Base-by-base conservation (phyloP, 2,113 vertebrate species). In the Menura novaehollandiae region DNA sequence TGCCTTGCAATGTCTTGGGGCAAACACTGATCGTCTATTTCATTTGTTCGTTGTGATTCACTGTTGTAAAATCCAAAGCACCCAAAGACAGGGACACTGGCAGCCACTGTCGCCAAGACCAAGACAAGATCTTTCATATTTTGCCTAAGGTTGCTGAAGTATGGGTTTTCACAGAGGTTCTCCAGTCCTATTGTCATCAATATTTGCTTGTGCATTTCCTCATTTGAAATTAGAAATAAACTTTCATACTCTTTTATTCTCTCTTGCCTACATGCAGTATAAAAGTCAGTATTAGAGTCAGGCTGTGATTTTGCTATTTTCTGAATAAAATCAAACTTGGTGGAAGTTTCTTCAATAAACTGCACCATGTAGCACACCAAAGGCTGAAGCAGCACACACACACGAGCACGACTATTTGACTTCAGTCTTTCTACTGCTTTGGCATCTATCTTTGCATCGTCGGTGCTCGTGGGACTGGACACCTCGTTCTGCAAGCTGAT, bases 81-180 rank as follows among this genome's bases (percentile, higher is more conserved):
- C 10, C 98, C 97, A 23, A 93, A 98, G 66, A 22, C 97, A 3
- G 99, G 99, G 83, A 99, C 96, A 1, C 99, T 99, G 55, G 99
- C 98, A 68, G 98, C 98, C 94, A 99, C 98, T 1, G 98, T 97
- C 1, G 99, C 98, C 82, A 99, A 98, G 43, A 99, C 97, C 51
- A 98, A 96, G 73, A 99, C 97, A 66, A 99, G 98, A 83, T 99
- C 98, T 88, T 97, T 98, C 99, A 99, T 99, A 84, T 99, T 99
- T 94, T 99, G 98, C 73, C 99, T 98, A 46, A 99, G 98, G 93
- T 98, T 99, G 94, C 98, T 98, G 95, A 99, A 99, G 95, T 98
- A 99, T 0, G 99, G 99, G 72, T 99, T 99, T 94, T 98, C 95
- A 60, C 99, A 99, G 83, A 99, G 98, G 96, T 99, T 99, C 97